A percentile compares a stretch with the other conserved stretches of the same genome.
These are phyloP conservation scores for Ciona savignyi DNA, from an alignment of 23 tunicate genomes.

Conservation along the genomic window DNA sequence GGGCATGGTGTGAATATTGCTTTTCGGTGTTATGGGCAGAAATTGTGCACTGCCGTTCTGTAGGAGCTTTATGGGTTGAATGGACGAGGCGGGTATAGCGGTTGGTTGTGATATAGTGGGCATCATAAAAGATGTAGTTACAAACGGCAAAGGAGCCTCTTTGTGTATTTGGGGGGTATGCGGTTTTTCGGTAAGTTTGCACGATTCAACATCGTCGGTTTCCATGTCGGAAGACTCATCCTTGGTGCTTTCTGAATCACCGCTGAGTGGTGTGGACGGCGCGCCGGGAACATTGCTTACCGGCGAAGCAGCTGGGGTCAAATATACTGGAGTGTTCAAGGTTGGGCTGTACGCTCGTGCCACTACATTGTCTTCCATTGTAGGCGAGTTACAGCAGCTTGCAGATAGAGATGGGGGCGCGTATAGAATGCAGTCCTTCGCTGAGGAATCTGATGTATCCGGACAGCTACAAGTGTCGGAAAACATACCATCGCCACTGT, in stretches of 20 bases:
- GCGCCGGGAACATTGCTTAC: constrained; percentile 7
- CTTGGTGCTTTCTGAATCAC: not conserved
- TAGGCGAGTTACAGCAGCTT: constrained; percentile 65
- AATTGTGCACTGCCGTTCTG: constrained; percentile 39
- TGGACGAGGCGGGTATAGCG: constrained; percentile 29
- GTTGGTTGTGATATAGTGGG: constrained; percentile 50
- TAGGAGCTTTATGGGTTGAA: constrained; percentile 37
- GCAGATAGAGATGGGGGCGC: constrained; percentile 39
- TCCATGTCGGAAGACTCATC: constrained; percentile 9
- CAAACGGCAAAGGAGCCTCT: not conserved
- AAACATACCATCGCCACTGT: constrained; percentile 17
- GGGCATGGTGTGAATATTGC: constrained; percentile 90
- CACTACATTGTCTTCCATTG: constrained; percentile 6
- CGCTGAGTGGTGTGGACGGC: not conserved
- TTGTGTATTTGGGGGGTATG: not conserved
- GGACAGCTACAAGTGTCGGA: constrained; percentile 31
- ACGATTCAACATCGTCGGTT: constrained; percentile 9
- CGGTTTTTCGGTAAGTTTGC: constrained; percentile 13
- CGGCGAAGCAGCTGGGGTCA: constrained; percentile 84
- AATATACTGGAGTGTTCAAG: constrained; percentile 62
- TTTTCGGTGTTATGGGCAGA: constrained; percentile 59
- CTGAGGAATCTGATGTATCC: constrained; percentile 31
- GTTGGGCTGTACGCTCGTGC: constrained; percentile 17
- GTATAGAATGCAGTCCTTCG: constrained; percentile 24
- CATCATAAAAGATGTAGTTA: not conserved